Evolutionary conservation across 2,113 vertebrate genomes (phyloP).

Genomic region (Silurus glanis): DNA sequence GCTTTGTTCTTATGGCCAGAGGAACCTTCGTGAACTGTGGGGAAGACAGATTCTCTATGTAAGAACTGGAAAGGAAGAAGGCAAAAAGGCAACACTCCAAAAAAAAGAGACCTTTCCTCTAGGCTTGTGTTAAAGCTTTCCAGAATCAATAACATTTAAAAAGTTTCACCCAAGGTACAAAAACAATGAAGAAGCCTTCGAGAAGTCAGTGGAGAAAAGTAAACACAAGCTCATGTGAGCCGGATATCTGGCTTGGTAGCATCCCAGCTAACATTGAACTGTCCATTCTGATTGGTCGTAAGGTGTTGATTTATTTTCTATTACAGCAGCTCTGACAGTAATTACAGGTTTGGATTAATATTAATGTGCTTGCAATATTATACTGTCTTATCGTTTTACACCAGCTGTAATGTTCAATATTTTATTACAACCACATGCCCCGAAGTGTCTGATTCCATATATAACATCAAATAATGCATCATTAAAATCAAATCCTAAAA

Average conservation of each 20-base stretch:
- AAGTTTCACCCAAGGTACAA: slow-evolving; percentile 48
- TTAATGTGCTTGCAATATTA: background rate
- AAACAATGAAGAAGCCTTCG: slow-evolving; percentile 46
- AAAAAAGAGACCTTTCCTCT: slow-evolving; percentile 45
- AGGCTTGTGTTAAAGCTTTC: slow-evolving; percentile 40
- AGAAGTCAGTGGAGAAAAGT: slow-evolving; percentile 12
- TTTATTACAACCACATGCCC: background rate
- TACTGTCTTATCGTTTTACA: background rate
- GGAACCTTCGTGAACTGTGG: slow-evolving; percentile 17
- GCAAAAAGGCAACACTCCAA: slow-evolving; percentile 54
- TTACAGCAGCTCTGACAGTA: background rate
- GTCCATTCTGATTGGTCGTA: background rate
- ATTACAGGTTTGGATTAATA: background rate
- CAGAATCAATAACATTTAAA: slow-evolving; percentile 54
- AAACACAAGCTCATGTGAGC: slow-evolving; percentile 18
- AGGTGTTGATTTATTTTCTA: background rate
- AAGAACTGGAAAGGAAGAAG: slow-evolving; percentile 42
- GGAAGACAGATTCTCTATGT: slow-evolving; percentile 34
- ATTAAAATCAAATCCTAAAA: background rate
- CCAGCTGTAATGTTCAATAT: too few relatives aligned
- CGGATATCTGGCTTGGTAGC: slow-evolving; percentile 16
- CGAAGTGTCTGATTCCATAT: background rate
- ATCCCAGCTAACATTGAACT: background rate
- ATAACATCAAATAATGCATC: background rate
- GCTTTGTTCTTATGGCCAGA: slow-evolving; percentile 39